Percentiles rank a stretch among this genome's conserved stretches.
These are phyloP conservation scores for Azemiops feae DNA, from an alignment of 2,113 vertebrate genomes.

Conservation along the genomic window DNA sequence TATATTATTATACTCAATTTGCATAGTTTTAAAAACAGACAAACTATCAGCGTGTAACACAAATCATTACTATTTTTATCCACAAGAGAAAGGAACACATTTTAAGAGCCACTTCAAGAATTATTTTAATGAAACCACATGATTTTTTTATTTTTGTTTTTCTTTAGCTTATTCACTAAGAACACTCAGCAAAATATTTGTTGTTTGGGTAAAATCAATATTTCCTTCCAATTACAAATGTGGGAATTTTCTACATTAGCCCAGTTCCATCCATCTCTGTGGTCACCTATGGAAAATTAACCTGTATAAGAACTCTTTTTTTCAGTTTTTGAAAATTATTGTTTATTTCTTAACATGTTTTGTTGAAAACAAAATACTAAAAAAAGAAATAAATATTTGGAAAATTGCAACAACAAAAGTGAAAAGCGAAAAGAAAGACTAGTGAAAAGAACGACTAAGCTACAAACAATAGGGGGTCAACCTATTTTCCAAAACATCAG, in stretches of 20 bases:
- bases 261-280: neutral
- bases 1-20: rapidly evolving
- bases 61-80: slow-evolving; percentile 20
- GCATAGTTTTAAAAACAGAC: rapidly evolving
- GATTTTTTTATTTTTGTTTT: slow-evolving; percentile 17
- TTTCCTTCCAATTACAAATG: slow-evolving; percentile 26
- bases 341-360: neutral
- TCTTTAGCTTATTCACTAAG: slow-evolving; percentile 57
- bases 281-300: neutral
- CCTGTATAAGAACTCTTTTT: neutral
- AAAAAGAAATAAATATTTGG: neutral
- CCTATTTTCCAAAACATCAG: too few relatives aligned
- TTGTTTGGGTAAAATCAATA: slow-evolving; percentile 24
- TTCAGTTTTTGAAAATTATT: neutral
- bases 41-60: neutral
- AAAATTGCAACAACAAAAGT: neutral
- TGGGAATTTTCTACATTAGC: slow-evolving; percentile 7
- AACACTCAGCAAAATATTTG: slow-evolving; percentile 23
- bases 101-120: slow-evolving; percentile 39
- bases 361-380: neutral
- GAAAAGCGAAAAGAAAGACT: neutral
- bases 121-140: slow-evolving; percentile 42
- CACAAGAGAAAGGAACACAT: slow-evolving; percentile 23
- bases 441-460: neutral
- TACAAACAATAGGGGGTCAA: too few relatives aligned